phyloP scores from a whole-genome alignment of 2,113 vertebrate species.

The Bambusicola thoracicus region DNA sequence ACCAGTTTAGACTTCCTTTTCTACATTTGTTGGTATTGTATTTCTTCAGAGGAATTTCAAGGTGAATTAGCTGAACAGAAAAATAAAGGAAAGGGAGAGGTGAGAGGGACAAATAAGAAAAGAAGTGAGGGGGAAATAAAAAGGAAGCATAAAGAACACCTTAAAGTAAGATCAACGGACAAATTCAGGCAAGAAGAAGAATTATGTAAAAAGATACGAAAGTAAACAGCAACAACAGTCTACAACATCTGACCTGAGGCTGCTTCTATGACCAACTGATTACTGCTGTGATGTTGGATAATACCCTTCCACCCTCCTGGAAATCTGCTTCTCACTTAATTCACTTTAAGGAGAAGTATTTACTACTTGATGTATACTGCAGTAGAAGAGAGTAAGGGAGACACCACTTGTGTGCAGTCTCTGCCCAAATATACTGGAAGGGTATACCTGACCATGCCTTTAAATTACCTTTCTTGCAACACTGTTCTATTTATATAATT shows the following conservation, averaged over 20 bases:
- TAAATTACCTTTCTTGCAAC: not conserved
- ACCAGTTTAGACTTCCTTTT: not conserved
- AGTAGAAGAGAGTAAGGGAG: not conserved
- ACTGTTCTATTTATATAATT: not conserved
- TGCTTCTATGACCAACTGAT: not conserved
- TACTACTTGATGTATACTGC: not conserved
- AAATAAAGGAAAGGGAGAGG: not conserved
- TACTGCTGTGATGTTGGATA: not conserved
- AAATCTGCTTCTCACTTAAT: not conserved
- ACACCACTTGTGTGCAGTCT: not conserved
- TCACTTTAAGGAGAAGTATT: not conserved
- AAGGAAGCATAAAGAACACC: not conserved
- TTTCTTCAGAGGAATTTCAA: not conserved
- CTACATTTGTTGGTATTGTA: not conserved
- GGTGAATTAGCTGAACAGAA: not conserved
- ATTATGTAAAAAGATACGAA: not conserved
- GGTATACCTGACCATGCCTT: not conserved
- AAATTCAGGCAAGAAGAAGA: not conserved
- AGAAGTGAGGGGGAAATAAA: not conserved
- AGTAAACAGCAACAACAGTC: not conserved
- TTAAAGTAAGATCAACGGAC: not conserved
- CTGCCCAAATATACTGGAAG: not conserved
- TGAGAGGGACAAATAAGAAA: not conserved
- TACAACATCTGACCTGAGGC: not conserved
- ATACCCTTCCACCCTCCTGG: accelerated